Base-by-base conservation (phyloP, 1,140 invertebrate genomes). In the Aricia agestis region DNA sequence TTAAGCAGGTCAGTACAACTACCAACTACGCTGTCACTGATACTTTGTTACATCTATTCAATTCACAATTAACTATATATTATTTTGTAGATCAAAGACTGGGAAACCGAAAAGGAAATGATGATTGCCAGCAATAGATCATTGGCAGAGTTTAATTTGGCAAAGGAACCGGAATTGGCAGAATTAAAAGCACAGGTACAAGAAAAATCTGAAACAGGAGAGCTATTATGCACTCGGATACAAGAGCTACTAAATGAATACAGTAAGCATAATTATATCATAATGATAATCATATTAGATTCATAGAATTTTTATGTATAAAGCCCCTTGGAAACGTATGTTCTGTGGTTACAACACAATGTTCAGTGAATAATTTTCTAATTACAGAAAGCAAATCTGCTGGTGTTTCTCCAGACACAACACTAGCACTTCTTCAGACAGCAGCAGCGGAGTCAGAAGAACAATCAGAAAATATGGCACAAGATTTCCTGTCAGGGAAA, bases 381-480 rank as follows among this genome's bases (percentile, higher is more conserved):
- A 81, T 76, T 87, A 79, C 92, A 94, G 95, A 95, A 82, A 93
- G 94, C 74, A 95, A 95, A 83, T 93, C 94, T 36, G 94, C 94
- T 42, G 94, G 94, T 52, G 94, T 95, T 80, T 95, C 95, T 10
- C 92, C 95, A 67, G 97, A 98, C 77, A 96, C 96, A 32, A 95
- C 96, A 11, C 88, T 97, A 71, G 97, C 97, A 0, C 84, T 98
- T 42, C 90, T 98, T 15, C 96, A 98, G 93, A 95, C 97, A 52
- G 95, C 96, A 15, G 95, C 96, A 66, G 95, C 97, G 68, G 95
- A 97, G 93, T 95, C 95, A 66, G 97, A 98, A 91, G 97, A 98
- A 90, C 94, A 97, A 86, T 97, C 97, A 32, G 97, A 98, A 87
- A 93, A 93, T 70, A 82, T 96, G 59, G 94, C 96, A 1, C 94